phyloP scores from a whole-genome alignment of 2,797 vertebrate species.

The Apogon hyalosoma region DNA sequence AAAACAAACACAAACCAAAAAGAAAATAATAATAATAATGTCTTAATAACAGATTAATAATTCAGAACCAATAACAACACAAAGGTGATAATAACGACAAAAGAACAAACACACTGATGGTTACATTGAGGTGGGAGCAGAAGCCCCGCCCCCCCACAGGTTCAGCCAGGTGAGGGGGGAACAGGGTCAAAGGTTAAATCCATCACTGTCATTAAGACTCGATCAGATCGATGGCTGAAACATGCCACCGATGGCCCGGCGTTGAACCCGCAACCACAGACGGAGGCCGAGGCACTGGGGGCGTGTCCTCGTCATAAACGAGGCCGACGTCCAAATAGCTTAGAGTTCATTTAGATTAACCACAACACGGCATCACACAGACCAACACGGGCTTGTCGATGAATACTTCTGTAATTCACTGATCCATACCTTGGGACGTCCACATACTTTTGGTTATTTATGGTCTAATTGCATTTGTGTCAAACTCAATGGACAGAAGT shows the following conservation, averaged over 20 bases:
- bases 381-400: too few species aligned
- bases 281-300: neutral
- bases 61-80: constrained; percentile 1
- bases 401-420: too few species aligned
- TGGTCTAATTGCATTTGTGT: too few species aligned
- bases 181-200: constrained; percentile 22
- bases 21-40: constrained; percentile 5
- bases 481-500: too few species aligned
- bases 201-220: neutral
- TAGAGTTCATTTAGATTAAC: too few species aligned
- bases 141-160: constrained; percentile 10
- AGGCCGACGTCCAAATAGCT: too few species aligned
- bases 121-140: constrained; percentile 44
- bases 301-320: too few species aligned
- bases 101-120: neutral
- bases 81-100: constrained; percentile 6
- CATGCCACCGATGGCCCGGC: neutral
- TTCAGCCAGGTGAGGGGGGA: constrained; percentile 3
- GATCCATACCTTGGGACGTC: too few species aligned
- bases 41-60: constrained; percentile 13
- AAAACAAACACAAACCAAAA: constrained; percentile 21
- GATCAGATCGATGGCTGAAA: neutral
- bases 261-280: constrained; percentile 20
- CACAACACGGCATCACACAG: too few species aligned
- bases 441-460: too few species aligned